phyloP scores from a whole-genome alignment of 2,113 vertebrate species.

The Struthidea cinerea region DNA sequence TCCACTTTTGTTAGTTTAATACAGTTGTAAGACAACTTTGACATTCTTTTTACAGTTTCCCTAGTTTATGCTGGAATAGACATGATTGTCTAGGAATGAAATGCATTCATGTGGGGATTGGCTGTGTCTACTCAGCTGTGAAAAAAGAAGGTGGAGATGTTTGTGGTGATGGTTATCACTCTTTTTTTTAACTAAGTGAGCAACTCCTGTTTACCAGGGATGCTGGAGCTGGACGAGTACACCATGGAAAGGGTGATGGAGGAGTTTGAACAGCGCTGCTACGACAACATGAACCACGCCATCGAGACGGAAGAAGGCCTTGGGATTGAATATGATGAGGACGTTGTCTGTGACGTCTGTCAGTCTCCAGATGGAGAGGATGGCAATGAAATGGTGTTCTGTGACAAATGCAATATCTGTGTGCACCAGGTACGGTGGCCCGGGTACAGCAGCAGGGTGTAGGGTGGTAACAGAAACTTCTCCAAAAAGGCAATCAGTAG shows the following conservation, averaged over 20 bases:
- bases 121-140: neutral
- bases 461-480: neutral
- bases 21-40: neutral
- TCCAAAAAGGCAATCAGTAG: neutral
- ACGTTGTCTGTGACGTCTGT: constrained; percentile 96
- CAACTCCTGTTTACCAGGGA: constrained; percentile 50
- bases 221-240: constrained; percentile 84
- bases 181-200: neutral
- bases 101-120: accelerated
- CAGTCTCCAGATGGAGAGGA: constrained; percentile 96
- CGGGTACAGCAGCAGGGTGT: too few species aligned
- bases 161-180: neutral
- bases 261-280: constrained; percentile 89
- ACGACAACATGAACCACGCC: constrained; percentile 91
- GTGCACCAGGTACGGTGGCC: constrained; percentile 87
- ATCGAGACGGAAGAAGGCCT: constrained; percentile 93
- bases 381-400: constrained; percentile 99
- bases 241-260: constrained; percentile 92
- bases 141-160: neutral
- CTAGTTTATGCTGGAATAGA: neutral
- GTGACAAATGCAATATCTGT: constrained; percentile 98
- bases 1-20: neutral
- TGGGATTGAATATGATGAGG: constrained; percentile 96
- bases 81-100: neutral
- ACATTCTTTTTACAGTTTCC: neutral